phyloP scores from a whole-genome alignment of 2,113 vertebrate genomes.

The Smithornis capensis region DNA sequence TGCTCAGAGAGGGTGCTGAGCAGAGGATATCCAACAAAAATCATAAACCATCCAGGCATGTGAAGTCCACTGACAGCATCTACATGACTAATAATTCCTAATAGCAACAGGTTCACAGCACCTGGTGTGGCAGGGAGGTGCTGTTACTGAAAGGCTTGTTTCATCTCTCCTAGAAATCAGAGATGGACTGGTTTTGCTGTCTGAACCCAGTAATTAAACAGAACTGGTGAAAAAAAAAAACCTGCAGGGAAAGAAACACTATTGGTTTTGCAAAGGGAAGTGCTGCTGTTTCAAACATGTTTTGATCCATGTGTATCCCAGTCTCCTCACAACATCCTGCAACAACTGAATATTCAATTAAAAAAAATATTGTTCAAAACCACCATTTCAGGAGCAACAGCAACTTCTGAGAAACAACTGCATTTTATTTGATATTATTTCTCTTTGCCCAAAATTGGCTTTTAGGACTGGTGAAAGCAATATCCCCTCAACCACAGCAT shows the following conservation, averaged over 20 bases:
- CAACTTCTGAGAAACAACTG: neutral
- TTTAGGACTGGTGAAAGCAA: neutral
- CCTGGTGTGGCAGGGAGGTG: neutral
- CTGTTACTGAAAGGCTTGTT: neutral
- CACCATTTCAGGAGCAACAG: neutral
- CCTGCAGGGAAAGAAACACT: neutral
- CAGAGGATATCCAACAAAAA: neutral
- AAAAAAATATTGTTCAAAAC: neutral
- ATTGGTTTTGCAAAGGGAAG: neutral
- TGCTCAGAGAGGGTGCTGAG: neutral
- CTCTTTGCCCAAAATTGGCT: neutral
- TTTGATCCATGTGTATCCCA: neutral
- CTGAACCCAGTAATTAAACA: neutral
- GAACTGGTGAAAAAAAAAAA: neutral
- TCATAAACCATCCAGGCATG: neutral
- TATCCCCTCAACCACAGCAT: neutral
- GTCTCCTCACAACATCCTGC: neutral
- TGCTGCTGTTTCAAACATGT: neutral
- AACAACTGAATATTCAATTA: fast-evolving
- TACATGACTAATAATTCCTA: neutral
- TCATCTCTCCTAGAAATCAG: neutral
- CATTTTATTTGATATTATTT: neutral
- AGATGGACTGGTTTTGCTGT: neutral
- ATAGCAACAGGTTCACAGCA: neutral
- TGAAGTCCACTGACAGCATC: neutral